Conservation (phyloP, 2,113 vertebrate species). For the Phalacrocorax pelagicus region DNA sequence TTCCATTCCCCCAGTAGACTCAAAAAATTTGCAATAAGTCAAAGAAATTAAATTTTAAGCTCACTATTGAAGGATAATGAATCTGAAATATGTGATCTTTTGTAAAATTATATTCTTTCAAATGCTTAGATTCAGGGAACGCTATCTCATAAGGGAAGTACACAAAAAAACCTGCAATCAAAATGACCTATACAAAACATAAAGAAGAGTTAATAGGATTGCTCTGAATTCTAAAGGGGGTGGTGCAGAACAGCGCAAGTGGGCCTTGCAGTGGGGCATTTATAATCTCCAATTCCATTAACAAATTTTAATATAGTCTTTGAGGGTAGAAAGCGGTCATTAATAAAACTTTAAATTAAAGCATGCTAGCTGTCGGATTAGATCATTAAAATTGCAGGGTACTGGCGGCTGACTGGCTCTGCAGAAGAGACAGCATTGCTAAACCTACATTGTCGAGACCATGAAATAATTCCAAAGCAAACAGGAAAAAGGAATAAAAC, state of each 20-base stretch:
- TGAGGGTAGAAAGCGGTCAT: slow-evolving; percentile 65
- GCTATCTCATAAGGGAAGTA: slow-evolving; percentile 34
- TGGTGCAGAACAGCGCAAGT: slow-evolving; percentile 17
- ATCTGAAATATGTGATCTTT: slow-evolving; percentile 35
- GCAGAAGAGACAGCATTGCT: neutral
- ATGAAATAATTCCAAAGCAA: slow-evolving; percentile 58
- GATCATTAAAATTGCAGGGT: slow-evolving; percentile 71
- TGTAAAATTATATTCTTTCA: slow-evolving; percentile 48
- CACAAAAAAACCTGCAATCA: slow-evolving; percentile 47
- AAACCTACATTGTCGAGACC: neutral
- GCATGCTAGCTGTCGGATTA: slow-evolving; percentile 56
- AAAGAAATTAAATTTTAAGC: slow-evolving; percentile 55
- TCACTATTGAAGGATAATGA: slow-evolving; percentile 32
- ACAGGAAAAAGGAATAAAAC: slow-evolving; percentile 59
- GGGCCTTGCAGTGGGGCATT: slow-evolving; percentile 56
- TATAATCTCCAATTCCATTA: slow-evolving; percentile 64
- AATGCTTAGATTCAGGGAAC: neutral
- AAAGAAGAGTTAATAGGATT: slow-evolving; percentile 67
- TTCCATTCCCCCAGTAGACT: neutral
- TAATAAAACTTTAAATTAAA: slow-evolving; percentile 75
- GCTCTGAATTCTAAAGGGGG: slow-evolving; percentile 49
- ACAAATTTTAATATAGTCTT: slow-evolving; percentile 68
- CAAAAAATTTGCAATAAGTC: neutral
- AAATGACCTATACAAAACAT: slow-evolving; percentile 62
- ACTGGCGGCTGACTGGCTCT: slow-evolving; percentile 33